Percentiles rank a stretch among this genome's conserved stretches.
Conservation (phyloP, 2,113 vertebrate species). For the Thamnophis sirtalis region DNA sequence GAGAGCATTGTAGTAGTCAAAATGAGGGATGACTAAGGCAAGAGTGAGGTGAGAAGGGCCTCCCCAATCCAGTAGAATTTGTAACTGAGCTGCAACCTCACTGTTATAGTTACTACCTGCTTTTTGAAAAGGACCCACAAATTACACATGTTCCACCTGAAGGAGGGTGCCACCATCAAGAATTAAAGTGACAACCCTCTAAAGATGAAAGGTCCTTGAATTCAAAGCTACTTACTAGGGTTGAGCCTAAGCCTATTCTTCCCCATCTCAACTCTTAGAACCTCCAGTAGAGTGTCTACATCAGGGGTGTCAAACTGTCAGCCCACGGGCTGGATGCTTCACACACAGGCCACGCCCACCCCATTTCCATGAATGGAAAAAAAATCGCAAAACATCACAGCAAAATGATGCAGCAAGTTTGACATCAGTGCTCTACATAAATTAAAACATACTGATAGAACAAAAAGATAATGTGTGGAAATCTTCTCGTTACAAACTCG, state of each 20-base stretch:
- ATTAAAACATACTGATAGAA: background rate
- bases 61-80: background rate
- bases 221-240: background rate
- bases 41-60: background rate
- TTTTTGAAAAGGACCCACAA: background rate
- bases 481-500: background rate
- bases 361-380: no score
- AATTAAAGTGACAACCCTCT: background rate
- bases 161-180: background rate
- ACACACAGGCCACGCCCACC: no score
- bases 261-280: background rate
- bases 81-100: background rate
- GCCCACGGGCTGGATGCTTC: no score
- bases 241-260: background rate
- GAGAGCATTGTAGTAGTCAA: background rate
- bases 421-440: no score
- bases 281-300: background rate
- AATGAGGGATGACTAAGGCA: background rate
- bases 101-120: background rate
- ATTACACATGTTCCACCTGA: background rate
- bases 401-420: no score
- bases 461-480: background rate
- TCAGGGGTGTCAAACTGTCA: background rate
- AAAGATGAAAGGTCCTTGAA: background rate
- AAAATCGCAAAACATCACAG: no score